phyloP scores from a whole-genome alignment of 1,140 invertebrate genomes.

The Drosophila quadrilineata region DNA sequence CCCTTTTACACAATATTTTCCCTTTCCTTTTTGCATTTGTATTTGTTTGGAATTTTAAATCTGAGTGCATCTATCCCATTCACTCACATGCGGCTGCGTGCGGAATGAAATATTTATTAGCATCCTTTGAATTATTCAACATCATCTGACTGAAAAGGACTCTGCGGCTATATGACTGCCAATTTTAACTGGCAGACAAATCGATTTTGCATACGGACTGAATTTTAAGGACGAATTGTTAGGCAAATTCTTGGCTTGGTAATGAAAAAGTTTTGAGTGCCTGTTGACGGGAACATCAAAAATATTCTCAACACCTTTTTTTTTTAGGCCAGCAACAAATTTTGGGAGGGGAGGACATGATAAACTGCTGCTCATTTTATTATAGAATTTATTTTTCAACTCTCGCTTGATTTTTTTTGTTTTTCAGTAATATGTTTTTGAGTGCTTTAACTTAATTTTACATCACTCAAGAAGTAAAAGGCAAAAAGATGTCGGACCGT shows the following conservation, averaged over 20 bases:
- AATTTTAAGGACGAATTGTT: slow-evolving; percentile 33
- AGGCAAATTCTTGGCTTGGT: slow-evolving; percentile 1
- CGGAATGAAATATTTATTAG: slow-evolving; percentile 32
- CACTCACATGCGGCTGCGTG: slow-evolving; percentile 12
- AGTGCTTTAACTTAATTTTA: background rate
- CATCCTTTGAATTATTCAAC: slow-evolving; percentile 39
- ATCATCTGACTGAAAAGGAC: background rate
- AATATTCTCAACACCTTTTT: slow-evolving; percentile 17
- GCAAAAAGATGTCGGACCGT: background rate
- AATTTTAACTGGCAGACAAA: slow-evolving; percentile 12
- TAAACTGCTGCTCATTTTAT: no score
- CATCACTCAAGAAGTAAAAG: no score
- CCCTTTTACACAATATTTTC: slow-evolving; percentile 56
- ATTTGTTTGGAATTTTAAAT: slow-evolving; percentile 55
- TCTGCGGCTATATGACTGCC: background rate
- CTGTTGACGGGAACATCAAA: slow-evolving; percentile 40
- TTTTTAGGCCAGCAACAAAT: background rate
- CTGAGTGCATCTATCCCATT: no score
- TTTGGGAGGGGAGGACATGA: no score
- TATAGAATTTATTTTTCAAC: no score
- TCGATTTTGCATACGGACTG: slow-evolving; percentile 43
- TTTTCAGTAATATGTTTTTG: background rate
- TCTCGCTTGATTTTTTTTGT: background rate
- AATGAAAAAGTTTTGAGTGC: slow-evolving; percentile 35
- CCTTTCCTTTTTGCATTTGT: no score